Percentiles rank a stretch among this genome's conserved stretches.
Evolutionary conservation across 2,113 vertebrate genomes (phyloP).

Genomic region (Eudorcas thomsonii): DNA sequence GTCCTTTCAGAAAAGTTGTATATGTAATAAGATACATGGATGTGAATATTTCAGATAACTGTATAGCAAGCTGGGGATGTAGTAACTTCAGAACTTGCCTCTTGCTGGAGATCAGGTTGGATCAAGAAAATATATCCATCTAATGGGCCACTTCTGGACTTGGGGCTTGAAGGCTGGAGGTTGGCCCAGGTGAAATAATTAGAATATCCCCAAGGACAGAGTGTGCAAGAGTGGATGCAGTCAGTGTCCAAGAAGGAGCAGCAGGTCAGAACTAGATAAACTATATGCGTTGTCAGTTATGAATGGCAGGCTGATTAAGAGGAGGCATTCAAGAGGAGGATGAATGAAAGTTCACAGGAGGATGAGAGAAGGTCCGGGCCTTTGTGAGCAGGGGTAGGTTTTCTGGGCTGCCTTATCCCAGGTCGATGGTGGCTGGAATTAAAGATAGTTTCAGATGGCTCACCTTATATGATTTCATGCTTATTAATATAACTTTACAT

Average conservation of each 20-base stretch:
- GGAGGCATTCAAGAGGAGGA: not conserved
- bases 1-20: not conserved
- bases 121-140: not conserved
- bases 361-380: not conserved
- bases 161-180: not conserved
- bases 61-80: not conserved
- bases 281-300: not conserved
- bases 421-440: not conserved
- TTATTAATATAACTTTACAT: not conserved
- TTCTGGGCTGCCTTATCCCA: not conserved
- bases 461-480: not conserved
- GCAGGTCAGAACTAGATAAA: not conserved
- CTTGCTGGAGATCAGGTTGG: not conserved
- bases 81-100: not conserved
- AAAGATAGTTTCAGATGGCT: not conserved
- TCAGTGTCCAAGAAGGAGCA: not conserved
- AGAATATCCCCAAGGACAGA: not conserved
- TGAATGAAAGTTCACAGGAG: not conserved
- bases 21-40: not conserved
- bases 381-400: not conserved
- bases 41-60: not conserved
- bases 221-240: not conserved
- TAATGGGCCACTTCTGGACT: not conserved
- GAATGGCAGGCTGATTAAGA: not conserved
- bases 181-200: not conserved